These are phyloP conservation scores for Fratercula arctica DNA, from an alignment of 2,797 vertebrate genomes.

Conservation along the genomic window DNA sequence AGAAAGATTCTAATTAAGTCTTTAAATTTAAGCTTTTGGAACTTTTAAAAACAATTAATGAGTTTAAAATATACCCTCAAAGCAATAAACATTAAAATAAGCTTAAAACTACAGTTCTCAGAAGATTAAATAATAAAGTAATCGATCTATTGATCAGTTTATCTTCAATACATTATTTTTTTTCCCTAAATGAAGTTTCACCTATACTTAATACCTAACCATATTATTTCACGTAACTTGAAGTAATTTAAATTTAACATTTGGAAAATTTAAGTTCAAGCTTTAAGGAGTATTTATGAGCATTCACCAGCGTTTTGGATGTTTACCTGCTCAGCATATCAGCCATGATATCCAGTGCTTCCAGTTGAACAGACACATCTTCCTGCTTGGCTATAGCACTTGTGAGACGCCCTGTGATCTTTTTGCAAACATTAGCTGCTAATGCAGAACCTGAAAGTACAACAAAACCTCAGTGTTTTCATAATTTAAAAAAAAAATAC, in stretches of 20 bases:
- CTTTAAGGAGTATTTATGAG: not conserved
- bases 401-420: slow-evolving; percentile 98
- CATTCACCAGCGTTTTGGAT: not conserved
- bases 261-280: not conserved
- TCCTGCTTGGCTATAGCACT: slow-evolving; percentile 99
- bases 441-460: slow-evolving; percentile 88
- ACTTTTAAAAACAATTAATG: not conserved
- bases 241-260: not conserved
- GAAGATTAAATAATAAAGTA: not conserved
- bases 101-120: not conserved
- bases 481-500: not conserved
- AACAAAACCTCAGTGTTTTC: slow-evolving; percentile 14
- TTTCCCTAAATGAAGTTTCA: not conserved
- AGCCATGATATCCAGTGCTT: slow-evolving; percentile 98
- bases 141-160: not conserved
- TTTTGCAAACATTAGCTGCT: slow-evolving; percentile 99
- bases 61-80: not conserved
- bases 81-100: not conserved
- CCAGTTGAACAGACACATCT: slow-evolving; percentile 96
- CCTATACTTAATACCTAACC: not conserved
- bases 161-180: not conserved
- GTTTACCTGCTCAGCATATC: slow-evolving; percentile 98
- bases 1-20: not conserved
- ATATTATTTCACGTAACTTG: not conserved
- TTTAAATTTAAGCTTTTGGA: not conserved